Percentiles rank a stretch among this genome's conserved stretches.
These are phyloP conservation scores for Chiloscyllium plagiosum DNA, from an alignment of 2,113 vertebrate genomes.

Conservation along the genomic window DNA sequence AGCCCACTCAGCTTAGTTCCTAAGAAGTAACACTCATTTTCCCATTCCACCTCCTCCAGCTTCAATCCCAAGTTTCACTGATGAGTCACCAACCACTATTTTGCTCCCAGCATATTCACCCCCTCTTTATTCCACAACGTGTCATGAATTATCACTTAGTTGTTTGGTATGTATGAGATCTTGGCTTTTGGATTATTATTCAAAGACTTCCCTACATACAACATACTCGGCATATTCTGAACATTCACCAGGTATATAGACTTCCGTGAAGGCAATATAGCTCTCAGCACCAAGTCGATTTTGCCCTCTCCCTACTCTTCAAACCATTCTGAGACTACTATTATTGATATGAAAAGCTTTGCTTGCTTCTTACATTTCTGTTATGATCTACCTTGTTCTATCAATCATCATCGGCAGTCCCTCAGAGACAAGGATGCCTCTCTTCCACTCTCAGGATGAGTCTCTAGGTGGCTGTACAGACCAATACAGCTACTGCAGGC, in stretches of 20 bases:
- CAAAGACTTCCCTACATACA: no score
- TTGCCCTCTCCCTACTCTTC: background rate
- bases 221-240: no score
- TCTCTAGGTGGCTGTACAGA: no score
- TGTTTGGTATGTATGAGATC: background rate
- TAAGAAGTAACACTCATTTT: background rate
- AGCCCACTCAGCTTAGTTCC: background rate
- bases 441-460: no score
- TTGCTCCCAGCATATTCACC: background rate
- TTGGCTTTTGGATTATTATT: no score
- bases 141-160: background rate
- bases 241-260: no score
- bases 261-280: no score
- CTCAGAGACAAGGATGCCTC: no score
- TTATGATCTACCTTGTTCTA: background rate
- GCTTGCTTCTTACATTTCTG: background rate
- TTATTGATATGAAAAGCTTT: background rate
- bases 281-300: no score
- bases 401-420: no score
- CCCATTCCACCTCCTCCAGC: background rate
- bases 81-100: background rate
- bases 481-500: no score
- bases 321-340: background rate
- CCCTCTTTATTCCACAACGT: background rate
- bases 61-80: background rate